phyloP scores from a whole-genome alignment of 2,797 vertebrate genomes.

The Tenualosa ilisha region DNA sequence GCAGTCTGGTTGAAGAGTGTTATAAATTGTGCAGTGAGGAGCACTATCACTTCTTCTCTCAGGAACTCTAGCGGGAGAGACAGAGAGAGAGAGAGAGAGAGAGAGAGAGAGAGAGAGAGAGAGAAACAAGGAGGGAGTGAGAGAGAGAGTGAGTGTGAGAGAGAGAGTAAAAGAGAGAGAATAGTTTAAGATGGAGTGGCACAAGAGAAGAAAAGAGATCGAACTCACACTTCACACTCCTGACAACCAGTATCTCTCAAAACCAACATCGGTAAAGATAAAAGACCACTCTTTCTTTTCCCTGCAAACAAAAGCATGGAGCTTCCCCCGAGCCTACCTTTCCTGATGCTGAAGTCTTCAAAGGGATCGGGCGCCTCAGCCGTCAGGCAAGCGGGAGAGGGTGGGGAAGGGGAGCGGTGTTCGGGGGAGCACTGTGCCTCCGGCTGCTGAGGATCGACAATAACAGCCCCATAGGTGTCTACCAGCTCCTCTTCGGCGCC shows the following conservation, averaged over 20 bases:
- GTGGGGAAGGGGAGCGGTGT: conserved; percentile 23
- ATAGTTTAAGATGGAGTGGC: neutral
- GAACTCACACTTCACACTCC: conserved; percentile 21
- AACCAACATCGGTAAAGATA: conserved; percentile 11
- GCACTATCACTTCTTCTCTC: conserved; percentile 82
- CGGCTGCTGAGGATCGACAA: conserved; percentile 39
- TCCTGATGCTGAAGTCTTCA: conserved; percentile 65
- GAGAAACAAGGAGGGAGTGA: neutral
- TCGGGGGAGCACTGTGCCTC: conserved; percentile 39
- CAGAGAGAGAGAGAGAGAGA: conserved; percentile 35
- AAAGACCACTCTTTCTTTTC: conserved; percentile 37
- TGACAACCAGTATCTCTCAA: conserved; percentile 3
- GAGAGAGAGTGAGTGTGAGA: neutral
- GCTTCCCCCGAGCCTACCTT: conserved; percentile 67
- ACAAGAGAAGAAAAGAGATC: neutral
- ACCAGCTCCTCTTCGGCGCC: conserved; percentile 54
- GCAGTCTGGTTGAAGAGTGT: conserved; percentile 88
- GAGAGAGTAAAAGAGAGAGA: neutral
- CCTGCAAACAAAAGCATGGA: conserved; percentile 24
- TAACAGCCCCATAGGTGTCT: conserved; percentile 63
- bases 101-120: conserved; percentile 45
- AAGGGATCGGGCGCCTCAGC: conserved; percentile 53
- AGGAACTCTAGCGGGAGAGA: conserved; percentile 72
- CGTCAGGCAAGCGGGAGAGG: neutral
- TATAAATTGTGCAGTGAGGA: conserved; percentile 85